phyloP scores from a whole-genome alignment of 2,888 invertebrate species.

The Erebia palarica region DNA sequence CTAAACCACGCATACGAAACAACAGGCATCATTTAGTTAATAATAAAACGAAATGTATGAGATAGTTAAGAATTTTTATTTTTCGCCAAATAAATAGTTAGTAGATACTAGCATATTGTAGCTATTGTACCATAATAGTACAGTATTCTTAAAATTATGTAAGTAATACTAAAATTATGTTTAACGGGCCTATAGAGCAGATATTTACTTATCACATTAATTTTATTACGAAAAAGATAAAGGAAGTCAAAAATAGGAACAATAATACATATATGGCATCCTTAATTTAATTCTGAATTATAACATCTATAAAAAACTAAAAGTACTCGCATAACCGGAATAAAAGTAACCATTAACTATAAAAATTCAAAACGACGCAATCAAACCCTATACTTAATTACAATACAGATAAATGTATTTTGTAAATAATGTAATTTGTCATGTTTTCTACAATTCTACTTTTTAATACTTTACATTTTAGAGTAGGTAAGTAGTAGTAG shows the following conservation, averaged over 20 bases:
- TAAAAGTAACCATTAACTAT: no score
- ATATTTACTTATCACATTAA: neutral
- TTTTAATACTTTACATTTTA: no score
- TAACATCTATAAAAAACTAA: neutral
- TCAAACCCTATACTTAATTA: no score
- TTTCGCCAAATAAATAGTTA: neutral
- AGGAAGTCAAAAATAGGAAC: constrained; percentile 8
- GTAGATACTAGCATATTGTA: no score
- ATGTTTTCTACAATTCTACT: no score
- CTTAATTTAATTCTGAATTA: neutral
- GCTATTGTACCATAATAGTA: neutral
- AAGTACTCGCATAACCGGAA: neutral
- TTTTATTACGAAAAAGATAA: neutral
- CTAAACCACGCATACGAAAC: no score
- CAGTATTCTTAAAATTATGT: constrained; percentile 5
- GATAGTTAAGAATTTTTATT: neutral
- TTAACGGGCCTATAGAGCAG: neutral
- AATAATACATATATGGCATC: neutral
- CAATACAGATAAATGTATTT: no score
- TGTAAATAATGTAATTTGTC: no score
- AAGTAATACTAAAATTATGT: neutral
- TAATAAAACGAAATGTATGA: neutral
- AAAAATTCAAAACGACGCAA: no score
- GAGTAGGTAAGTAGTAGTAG: no score
- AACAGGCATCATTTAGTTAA: neutral